These are phyloP conservation scores for Anguilla rostrata DNA, from an alignment of 2,113 vertebrate species.

Conservation along the genomic window DNA sequence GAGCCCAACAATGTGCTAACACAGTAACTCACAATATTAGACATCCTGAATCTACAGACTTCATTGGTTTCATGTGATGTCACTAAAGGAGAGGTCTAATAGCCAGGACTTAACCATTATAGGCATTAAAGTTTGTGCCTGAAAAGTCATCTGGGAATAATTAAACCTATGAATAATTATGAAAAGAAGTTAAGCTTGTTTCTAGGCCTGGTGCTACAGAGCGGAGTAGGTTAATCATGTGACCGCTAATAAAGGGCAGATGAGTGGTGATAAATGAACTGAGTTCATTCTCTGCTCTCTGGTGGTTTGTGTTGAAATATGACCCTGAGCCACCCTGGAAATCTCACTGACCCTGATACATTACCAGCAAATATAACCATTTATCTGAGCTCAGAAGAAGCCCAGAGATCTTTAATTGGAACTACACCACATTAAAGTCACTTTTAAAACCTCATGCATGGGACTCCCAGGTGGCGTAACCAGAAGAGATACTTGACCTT, in stretches of 20 bases:
- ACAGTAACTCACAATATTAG: too few species aligned
- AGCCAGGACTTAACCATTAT: neutral
- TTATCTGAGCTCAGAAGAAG: constrained; percentile 42
- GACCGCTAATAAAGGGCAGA: constrained; percentile 62
- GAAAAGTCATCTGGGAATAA: neutral
- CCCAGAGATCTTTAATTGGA: constrained; percentile 51
- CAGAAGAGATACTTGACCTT: neutral
- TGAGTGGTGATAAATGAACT: constrained; percentile 35
- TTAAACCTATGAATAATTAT: neutral
- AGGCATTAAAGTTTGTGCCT: neutral
- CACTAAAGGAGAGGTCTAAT: too few species aligned
- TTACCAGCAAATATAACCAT: constrained; percentile 59
- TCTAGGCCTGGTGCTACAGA: constrained; percentile 48
- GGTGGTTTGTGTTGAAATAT: constrained; percentile 44
- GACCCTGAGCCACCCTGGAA: constrained; percentile 32
- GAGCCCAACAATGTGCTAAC: too few species aligned
- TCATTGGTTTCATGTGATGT: too few species aligned
- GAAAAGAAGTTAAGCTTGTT: constrained; percentile 34
- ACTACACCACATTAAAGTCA: constrained; percentile 42
- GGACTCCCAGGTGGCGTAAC: neutral
- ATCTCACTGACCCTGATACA: constrained; percentile 55
- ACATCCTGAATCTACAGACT: too few species aligned
- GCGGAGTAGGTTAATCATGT: constrained; percentile 60
- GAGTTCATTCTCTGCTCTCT: constrained; percentile 32
- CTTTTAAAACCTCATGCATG: neutral